These are phyloP conservation scores for Notodonta ziczac DNA, from an alignment of 2,888 invertebrate genomes.

Conservation along the genomic window DNA sequence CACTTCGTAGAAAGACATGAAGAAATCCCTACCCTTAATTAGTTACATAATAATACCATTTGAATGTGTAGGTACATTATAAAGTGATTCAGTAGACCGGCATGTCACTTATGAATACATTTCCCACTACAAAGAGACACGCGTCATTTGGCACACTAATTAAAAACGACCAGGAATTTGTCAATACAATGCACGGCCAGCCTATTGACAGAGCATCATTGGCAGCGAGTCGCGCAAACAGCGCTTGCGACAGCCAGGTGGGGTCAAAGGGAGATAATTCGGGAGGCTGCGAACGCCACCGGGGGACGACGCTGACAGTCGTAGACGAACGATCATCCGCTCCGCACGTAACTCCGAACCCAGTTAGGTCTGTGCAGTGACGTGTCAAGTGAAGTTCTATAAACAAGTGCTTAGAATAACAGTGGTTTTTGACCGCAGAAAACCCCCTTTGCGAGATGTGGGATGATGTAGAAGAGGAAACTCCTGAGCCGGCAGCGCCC, in stretches of 20 bases:
- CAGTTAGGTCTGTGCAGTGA: constrained; percentile 70
- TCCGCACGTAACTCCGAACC: constrained; percentile 74
- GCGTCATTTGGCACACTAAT: constrained; percentile 70
- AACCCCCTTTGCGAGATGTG: constrained; percentile 73
- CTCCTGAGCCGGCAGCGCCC: constrained; percentile 53
- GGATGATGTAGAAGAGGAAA: constrained; percentile 85
- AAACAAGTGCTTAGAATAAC: constrained; percentile 41
- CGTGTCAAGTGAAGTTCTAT: constrained; percentile 38
- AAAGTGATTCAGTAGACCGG: constrained; percentile 28
- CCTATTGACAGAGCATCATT: constrained; percentile 82
- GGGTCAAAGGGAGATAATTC: constrained; percentile 79
- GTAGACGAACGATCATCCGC: constrained; percentile 75
- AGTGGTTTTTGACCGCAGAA: constrained; percentile 70
- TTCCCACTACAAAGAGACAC: constrained; percentile 38
- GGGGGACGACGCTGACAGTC: constrained; percentile 67
- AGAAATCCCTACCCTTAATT: too few species aligned
- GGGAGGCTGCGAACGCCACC: constrained; percentile 70
- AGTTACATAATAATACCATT: too few species aligned
- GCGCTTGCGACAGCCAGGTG: constrained; percentile 77
- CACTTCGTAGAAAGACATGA: not conserved
- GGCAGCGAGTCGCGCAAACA: constrained; percentile 62
- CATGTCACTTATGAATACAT: constrained; percentile 25
- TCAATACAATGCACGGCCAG: constrained; percentile 71
- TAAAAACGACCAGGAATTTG: constrained; percentile 65
- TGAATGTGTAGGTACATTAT: not conserved